Base-by-base conservation (phyloP, 2,113 vertebrate genomes). In the Sialia sialis region DNA sequence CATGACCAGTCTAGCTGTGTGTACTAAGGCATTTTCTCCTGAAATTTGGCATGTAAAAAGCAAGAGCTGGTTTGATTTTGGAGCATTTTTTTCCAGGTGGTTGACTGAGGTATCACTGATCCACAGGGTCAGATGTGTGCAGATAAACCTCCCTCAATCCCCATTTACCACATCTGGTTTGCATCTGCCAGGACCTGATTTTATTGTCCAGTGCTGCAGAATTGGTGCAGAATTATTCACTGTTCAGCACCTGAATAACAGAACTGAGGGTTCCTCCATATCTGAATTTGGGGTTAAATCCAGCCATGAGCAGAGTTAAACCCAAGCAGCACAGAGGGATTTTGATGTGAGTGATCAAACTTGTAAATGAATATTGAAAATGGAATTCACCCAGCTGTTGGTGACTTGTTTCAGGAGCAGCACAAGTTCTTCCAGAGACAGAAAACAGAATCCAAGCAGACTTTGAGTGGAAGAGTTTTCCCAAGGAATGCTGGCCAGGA, bases 341-440 rank as follows among this genome's bases (percentile, higher is more conserved):
- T 84, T 64, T 26, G 55, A 11, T 41, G 60, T 2, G 13, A 52
- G 11, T 23, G 29, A 55, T 62, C 16, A 4, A 10, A 44, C 1
- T 16, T 59, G 4, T 9, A 1, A 6, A 23, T 2, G 15, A 63
- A 10, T 2, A 5, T 20, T 7, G 10, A 8, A 46, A 75, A 38
- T 68, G 63, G 34, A 56, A 56, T 58, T 89, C 70, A 67, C 21
- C 22, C 23, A 5, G 4, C 49, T 80, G 64, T 39, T 55, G 44
- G 13, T 78, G 8, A 25, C 29, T 70, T 26, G 3, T 94, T 98
- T 87, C 87, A 98, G 97, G 94, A 94, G 95, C 93, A 85, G 34
- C 95, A 82, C 55, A 72, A 78, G 6, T 39, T 13, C 36, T 78
- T 43, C 59, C 93, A 82, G 46, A 67, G 36, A 5, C 87, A 89